Percentiles rank a stretch among this genome's conserved stretches.
Evolutionary conservation across 2,797 vertebrate genomes (phyloP).

Genomic region (Hemitrygon akajei): DNA sequence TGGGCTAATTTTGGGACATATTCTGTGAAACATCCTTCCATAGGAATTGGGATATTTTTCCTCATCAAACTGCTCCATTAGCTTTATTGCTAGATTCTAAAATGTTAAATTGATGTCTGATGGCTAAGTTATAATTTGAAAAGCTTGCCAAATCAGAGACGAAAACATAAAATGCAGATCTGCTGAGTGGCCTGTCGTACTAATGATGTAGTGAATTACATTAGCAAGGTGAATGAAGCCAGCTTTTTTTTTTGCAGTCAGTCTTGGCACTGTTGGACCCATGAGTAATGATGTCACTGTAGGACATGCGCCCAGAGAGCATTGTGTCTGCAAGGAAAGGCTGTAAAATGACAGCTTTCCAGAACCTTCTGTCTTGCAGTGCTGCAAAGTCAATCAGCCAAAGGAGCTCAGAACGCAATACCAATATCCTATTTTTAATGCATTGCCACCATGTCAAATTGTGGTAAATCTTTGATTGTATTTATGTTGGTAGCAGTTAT

Average conservation of each 20-base stretch:
- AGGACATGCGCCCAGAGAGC: neutral
- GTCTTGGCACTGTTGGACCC: neutral
- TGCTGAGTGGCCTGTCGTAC: neutral
- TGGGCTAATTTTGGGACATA: neutral
- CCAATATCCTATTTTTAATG: neutral
- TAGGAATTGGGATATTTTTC: neutral
- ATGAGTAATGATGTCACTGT: neutral
- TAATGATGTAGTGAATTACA: neutral
- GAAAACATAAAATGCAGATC: neutral
- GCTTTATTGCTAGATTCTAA: neutral
- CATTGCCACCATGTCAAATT: neutral
- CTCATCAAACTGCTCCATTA: too few species aligned
- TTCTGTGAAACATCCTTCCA: neutral
- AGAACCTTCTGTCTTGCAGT: neutral
- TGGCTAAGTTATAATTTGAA: neutral
- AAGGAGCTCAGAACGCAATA: neutral
- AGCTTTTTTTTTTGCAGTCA: constrained; percentile 10
- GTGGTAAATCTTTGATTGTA: neutral
- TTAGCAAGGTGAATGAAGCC: constrained; percentile 1
- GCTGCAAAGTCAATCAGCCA: neutral
- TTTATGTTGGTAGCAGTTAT: neutral
- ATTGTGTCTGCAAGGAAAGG: neutral
- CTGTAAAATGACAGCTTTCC: neutral
- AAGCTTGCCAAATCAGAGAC: neutral
- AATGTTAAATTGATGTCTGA: neutral